phyloP scores from a whole-genome alignment of 2,888 invertebrate genomes.

The Dryobotodes eremita region DNA sequence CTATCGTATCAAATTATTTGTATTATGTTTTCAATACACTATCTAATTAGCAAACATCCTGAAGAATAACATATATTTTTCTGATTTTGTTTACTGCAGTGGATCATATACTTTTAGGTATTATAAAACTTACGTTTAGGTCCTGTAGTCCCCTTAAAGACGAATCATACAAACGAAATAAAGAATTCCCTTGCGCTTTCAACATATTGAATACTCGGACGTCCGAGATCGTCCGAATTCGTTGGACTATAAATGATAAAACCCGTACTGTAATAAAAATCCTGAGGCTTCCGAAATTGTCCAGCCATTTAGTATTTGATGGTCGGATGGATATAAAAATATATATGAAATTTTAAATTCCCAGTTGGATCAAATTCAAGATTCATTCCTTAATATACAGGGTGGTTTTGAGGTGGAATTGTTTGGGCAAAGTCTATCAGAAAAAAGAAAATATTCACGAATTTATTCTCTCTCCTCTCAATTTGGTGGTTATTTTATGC shows the following conservation, averaged over 20 bases:
- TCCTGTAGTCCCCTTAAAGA: no score
- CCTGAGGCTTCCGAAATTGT: constrained; percentile 39
- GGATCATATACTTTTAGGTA: no score
- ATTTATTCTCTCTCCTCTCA: no score
- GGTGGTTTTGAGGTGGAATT: not conserved
- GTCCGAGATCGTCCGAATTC: constrained; percentile 23
- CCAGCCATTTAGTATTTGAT: constrained; percentile 54
- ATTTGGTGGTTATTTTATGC: no score
- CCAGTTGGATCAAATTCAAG: not conserved
- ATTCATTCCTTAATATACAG: not conserved
- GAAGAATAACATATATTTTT: no score
- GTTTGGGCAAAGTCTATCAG: not conserved
- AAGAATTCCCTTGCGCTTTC: constrained; percentile 37
- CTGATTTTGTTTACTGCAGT: no score
- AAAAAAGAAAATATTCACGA: no score
- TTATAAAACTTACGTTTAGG: no score
- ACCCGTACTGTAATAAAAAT: constrained; percentile 50
- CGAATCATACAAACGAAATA: constrained; percentile 23
- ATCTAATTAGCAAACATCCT: no score
- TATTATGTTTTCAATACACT: no score
- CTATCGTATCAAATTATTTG: no score
- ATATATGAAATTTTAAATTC: constrained; percentile 40
- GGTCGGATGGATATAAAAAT: constrained; percentile 30
- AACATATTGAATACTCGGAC: constrained; percentile 53
- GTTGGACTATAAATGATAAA: constrained; percentile 50